Evolutionary conservation across 2,113 vertebrate genomes (phyloP).

Genomic region (Amazona vittata): DNA sequence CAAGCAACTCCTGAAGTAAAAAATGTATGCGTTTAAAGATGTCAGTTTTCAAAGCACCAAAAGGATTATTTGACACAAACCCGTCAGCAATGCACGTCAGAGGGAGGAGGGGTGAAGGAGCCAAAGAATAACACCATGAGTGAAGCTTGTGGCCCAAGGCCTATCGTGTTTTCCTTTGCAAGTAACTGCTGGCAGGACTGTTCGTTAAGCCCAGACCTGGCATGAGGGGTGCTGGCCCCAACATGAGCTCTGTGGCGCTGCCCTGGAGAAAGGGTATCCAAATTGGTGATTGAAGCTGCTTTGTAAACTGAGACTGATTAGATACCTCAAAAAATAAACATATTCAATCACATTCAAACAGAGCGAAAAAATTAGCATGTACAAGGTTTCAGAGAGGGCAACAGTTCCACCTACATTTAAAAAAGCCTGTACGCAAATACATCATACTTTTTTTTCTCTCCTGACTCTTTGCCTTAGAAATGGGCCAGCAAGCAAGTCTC

Average conservation of each 20-base stretch:
- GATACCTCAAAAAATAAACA: not conserved
- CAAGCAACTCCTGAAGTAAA: not conserved
- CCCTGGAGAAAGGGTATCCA: not conserved
- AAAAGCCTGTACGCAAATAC: not conserved
- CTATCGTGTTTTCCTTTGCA: not conserved
- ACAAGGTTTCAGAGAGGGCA: not conserved
- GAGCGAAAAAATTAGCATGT: not conserved
- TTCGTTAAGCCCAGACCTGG: not conserved
- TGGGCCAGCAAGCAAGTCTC: not conserved
- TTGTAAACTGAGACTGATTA: not conserved
- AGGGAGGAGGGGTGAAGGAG: not conserved
- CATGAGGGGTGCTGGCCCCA: not conserved
- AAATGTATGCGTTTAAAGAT: rapidly evolving
- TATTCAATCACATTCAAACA: not conserved
- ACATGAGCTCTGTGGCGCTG: not conserved
- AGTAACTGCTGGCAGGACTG: not conserved
- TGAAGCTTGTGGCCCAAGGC: rapidly evolving
- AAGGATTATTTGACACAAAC: not conserved
- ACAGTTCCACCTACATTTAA: not conserved
- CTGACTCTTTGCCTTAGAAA: not conserved
- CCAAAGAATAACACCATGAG: not conserved
- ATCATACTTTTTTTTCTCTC: not conserved
- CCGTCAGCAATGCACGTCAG: rapidly evolving
- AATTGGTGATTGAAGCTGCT: not conserved
- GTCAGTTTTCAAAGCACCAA: not conserved